phyloP scores from a whole-genome alignment of 2,113 vertebrate genomes.

The Percina caprodes region DNA sequence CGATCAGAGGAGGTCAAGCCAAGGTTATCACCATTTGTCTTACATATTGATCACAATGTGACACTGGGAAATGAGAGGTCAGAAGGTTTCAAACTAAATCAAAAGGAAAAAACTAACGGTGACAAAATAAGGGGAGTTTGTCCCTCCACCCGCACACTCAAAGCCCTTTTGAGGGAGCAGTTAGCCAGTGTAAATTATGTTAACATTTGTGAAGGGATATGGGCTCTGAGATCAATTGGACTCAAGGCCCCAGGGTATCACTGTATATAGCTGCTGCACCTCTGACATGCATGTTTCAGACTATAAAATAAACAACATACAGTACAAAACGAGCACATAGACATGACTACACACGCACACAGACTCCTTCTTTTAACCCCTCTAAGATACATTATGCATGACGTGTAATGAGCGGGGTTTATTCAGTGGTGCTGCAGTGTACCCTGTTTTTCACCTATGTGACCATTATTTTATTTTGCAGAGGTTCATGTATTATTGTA shows the following conservation, averaged over 20 bases:
- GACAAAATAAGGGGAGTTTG: conserved; percentile 28
- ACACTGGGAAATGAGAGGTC: conserved; percentile 68
- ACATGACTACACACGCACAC: conserved; percentile 5
- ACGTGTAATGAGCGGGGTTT: conserved; percentile 47
- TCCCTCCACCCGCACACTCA: background rate
- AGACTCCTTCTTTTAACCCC: background rate
- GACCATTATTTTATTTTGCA: conserved; percentile 9
- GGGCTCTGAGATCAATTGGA: conserved; percentile 67
- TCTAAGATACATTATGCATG: conserved; percentile 54
- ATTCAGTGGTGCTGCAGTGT: conserved; percentile 25
- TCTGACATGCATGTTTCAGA: conserved; percentile 37
- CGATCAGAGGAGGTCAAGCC: conserved; percentile 45
- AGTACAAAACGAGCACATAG: conserved; percentile 24
- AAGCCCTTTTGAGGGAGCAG: conserved; percentile 23
- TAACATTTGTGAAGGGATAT: conserved; percentile 56
- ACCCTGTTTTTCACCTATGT: conserved; percentile 20
- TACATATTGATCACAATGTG: conserved; percentile 75
- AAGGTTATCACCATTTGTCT: conserved; percentile 75
- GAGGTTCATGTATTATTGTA: conserved; percentile 33
- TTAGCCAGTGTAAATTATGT: conserved; percentile 49
- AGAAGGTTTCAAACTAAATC: conserved; percentile 65
- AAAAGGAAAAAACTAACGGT: conserved; percentile 66
- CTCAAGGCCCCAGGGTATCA: conserved; percentile 45
- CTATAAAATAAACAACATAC: conserved; percentile 30
- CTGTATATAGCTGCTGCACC: conserved; percentile 33